phyloP scores from a whole-genome alignment of 2,113 vertebrate genomes.

The Pycnonotus jocosus region DNA sequence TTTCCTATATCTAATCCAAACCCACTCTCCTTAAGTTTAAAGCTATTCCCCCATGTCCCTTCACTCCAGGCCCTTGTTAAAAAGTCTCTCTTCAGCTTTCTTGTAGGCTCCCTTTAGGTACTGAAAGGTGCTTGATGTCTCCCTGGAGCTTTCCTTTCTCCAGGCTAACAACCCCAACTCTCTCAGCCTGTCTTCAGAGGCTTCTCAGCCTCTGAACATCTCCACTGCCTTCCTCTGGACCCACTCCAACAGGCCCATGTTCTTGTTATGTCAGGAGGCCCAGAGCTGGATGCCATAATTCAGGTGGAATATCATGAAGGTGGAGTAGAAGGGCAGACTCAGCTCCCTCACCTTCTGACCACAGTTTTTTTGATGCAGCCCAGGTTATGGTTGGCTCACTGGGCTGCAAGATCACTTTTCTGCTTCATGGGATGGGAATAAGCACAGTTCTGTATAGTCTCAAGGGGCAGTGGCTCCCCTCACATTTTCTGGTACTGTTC shows the following conservation, averaged over 20 bases:
- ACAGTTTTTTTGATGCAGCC: background rate
- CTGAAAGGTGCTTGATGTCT: background rate
- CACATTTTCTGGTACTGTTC: background rate
- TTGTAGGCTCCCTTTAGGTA: background rate
- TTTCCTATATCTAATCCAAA: background rate
- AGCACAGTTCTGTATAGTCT: background rate
- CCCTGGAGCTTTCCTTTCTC: background rate
- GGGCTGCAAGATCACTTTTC: background rate
- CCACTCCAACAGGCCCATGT: background rate
- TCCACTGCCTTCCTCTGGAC: background rate
- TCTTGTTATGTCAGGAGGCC: accelerated
- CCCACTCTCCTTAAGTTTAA: background rate
- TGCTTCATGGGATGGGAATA: background rate
- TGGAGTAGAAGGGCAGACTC: background rate
- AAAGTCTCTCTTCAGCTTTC: background rate
- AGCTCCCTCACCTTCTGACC: background rate
- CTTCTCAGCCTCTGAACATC: background rate
- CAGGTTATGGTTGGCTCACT: background rate
- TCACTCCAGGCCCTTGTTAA: background rate
- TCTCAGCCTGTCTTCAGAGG: background rate
- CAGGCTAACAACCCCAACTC: background rate
- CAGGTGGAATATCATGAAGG: background rate
- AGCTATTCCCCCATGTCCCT: background rate
- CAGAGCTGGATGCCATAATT: background rate
- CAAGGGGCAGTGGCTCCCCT: background rate